Evolutionary conservation across 2,888 invertebrate genomes (phyloP), one percentile per base, ranked within the genome.

Genomic region (Micoletzkya japonica): DNA sequence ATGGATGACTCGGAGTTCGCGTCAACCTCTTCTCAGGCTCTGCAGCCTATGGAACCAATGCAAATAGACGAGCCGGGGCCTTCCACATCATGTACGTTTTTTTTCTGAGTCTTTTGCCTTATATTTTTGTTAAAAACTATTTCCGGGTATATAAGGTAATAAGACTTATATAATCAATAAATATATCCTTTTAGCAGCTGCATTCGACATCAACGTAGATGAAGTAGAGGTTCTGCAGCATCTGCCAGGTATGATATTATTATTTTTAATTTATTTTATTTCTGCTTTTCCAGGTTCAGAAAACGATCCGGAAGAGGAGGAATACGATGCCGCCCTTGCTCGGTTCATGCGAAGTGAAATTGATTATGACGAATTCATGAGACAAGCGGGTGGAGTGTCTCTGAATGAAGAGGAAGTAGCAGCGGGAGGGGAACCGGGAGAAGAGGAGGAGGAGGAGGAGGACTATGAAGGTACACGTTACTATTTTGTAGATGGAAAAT

Each of bases 331-430:
- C 34, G 68, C 68, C 2, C 68, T 68, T 30, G 57, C 39, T 4
- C 39, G 57, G 20, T 68, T 68, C 34, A 68, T 68, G 57, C 28
- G 68, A 14, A 50, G 17, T 36, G 69, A 69, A 60, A 72, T 76
- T 36, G 70, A 73, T 37, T 78, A 78, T 66, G 73, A 80, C 64
- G 76, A 80, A 34, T 78, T 77, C 64, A 78, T 80, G 78, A 20
- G 37, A 66, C 37, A 50, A 2, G 76, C 64, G 3, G 76, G 79
- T n/a, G 79, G 79, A 30, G 73, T 73, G 57, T 76, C 77, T 3
- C 63, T 79, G 17, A 71, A 73, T 49, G 77, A 79, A 56, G 78
- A 79, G 60, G 10, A 72, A 49, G 69, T 68, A 30, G 66, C 39
- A 10, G 70, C 59, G 54, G 24, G n/a, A n/a, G n/a, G n/a, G 36